Evolutionary conservation across 2,888 invertebrate species (phyloP).

Genomic region (Pseudolycoriella hygida): DNA sequence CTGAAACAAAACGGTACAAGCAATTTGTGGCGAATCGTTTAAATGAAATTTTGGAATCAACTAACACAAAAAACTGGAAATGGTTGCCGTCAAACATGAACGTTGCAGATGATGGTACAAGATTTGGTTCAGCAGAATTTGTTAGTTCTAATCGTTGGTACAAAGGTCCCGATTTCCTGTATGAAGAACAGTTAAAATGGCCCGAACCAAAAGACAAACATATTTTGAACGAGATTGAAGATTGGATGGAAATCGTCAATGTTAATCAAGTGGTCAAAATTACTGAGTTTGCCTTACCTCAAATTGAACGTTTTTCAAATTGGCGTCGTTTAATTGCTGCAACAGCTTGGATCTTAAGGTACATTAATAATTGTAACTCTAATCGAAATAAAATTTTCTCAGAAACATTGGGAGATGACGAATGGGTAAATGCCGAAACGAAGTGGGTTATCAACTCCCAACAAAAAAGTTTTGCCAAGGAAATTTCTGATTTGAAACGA

Average conservation of each 20-base stretch:
- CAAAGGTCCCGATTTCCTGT: constrained; percentile 8
- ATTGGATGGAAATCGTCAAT: not conserved
- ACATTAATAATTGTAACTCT: no score
- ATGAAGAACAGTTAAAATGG: not conserved
- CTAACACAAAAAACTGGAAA: constrained; percentile 12
- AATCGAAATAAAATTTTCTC: no score
- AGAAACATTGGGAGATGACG: no score
- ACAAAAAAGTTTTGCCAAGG: no score
- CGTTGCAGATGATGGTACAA: constrained; percentile 13
- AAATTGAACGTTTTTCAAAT: not conserved
- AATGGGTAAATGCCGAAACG: no score
- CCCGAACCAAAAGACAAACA: not conserved
- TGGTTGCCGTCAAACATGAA: constrained; percentile 14
- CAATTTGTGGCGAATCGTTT: constrained; percentile 4
- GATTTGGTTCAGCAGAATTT: constrained; percentile 1
- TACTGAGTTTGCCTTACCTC: not conserved
- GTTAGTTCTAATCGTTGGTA: constrained; percentile 6
- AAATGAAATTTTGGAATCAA: constrained; percentile 1
- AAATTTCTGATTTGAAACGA: no score
- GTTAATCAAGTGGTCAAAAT: not conserved
- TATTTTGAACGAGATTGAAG: not conserved
- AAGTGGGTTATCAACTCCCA: no score
- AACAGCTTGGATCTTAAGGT: not conserved
- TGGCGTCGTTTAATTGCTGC: not conserved
- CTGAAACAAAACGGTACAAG: not conserved